phyloP scores from a whole-genome alignment of 2,113 vertebrate species.

The Todiramphus saurophagus region DNA sequence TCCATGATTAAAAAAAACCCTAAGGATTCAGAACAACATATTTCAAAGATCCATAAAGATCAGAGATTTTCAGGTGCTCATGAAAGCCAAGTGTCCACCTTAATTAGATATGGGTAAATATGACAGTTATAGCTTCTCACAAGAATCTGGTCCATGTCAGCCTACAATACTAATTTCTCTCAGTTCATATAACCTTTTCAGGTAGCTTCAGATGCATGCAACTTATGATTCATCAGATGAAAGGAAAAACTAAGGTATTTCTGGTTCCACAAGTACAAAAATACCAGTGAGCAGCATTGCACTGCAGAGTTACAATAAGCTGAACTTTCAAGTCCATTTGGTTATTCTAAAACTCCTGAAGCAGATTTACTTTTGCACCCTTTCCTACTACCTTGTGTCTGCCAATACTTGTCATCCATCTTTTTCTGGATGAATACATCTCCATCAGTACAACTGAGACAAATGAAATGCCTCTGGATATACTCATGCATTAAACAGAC shows the following conservation, averaged over 20 bases:
- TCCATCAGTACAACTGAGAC: neutral
- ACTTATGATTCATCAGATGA: neutral
- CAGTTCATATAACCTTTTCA: neutral
- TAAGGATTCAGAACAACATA: neutral
- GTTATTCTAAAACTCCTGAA: constrained; percentile 1
- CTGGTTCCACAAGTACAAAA: neutral
- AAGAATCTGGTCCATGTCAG: neutral
- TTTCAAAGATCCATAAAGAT: neutral
- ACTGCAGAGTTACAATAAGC: neutral
- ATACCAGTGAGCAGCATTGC: neutral
- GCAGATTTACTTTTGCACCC: neutral
- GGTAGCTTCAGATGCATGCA: neutral
- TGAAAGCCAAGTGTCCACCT: neutral
- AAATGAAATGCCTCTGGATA: constrained; percentile 52
- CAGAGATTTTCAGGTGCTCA: neutral
- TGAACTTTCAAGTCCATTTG: neutral
- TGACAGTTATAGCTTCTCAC: neutral
- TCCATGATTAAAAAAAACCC: neutral
- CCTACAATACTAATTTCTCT: neutral
- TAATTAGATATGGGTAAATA: neutral
- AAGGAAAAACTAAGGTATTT: neutral
- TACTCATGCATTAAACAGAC: neutral
- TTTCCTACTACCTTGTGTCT: neutral
- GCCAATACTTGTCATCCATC: constrained; percentile 22
- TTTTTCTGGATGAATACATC: neutral